Evolutionary conservation across 2,888 invertebrate species (phyloP), one percentile per base, ranked within the genome.

Genomic region (Salticus scenicus): DNA sequence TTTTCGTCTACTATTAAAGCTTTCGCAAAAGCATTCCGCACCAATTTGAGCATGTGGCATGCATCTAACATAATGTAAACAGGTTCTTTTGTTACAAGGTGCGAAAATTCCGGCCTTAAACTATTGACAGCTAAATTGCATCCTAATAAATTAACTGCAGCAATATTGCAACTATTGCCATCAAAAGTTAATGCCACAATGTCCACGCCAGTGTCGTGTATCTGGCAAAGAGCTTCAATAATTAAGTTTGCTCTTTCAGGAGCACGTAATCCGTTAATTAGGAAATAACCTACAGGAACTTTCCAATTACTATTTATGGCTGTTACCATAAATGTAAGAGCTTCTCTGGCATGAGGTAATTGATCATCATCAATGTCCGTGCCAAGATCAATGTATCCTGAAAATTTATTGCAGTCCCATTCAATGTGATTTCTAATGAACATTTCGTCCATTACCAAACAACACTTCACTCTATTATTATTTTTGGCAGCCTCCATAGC

Each of bases 41-140:
- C 33, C 8, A 79, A 24, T 31, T 79, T 79, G 0, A 79, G 14
- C 79, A 79, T 79, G 14, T 79, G 79, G 31, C 64, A 47, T 2
- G 51, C n/a, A 47, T 79, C 72, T n/a, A 64, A 20, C 10, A 79
- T 20, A 5, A 72, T 37, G 24, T 20, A 17, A 27, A 69, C 64
- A 10, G 64, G 24, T 37, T 73, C 33, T 10, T 47, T 51, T 7
- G 33, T 27, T 24, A n/a, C 20, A 28, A 57, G 57, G 28, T 73
- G 73, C 1, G 7, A 12, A 67, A 81, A 74, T 8, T 12, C 24
- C 7, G 74, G 4, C 0, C 28, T 14, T 17, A 51, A n/a, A 57
- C 28, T 24, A 17, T 20, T n/a, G 14, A 42, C 17, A 17, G 31
- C 30, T 41, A 57, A 30, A 24, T 7, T 10, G 14, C 73, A 74